Base-by-base conservation (phyloP, 2,888 invertebrate genomes). In the Malachius bipustulatus region DNA sequence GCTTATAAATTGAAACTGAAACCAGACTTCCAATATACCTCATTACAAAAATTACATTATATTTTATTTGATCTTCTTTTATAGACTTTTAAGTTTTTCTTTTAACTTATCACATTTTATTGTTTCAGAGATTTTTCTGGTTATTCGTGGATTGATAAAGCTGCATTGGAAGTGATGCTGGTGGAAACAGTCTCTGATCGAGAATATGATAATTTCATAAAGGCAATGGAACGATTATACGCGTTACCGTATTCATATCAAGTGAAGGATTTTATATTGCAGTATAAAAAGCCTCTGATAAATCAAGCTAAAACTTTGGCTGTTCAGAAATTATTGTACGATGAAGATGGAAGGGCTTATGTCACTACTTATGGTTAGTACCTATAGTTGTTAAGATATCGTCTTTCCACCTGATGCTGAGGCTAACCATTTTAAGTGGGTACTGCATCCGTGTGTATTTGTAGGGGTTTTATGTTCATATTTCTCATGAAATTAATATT, bases 121-220 rank as follows among this genome's bases (percentile, higher is more conserved):
- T 32, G 42, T 58, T 60, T 26, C 46, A 76, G 75, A n/a, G 61
- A 70, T 44, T 47, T 69, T 12, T 48, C 63, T 35, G 73, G 73
- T 4, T 71, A 69, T 27, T 62, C 66, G 34, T 84, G 85, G 82
- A 12, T 85, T 1, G 58, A 70, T 1, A 77, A 80, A 56, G 69
- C 69, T 0, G 67, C 75, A 35, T 55, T 90, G 8, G 79, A 82
- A 56, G 60, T 65, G 15, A 42, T 63, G 16, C 52, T 85, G 30
- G 67, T 83, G 4, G 88, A 89, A 65, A 59, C 51, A 12, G 57
- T 89, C 33, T 62, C 60, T n/a, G 77, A 78, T 43, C 62, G 67
- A 39, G 77, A 82, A 51, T 88, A 87, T 61, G 65, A 70, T 2
- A 76, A 75, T 55, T 84, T 91, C 52, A 60, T 79, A 35, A 59